Percentiles rank a stretch among this genome's conserved stretches.
Evolutionary conservation across 2,888 invertebrate genomes (phyloP).

Genomic region (Phyto melanocephala): DNA sequence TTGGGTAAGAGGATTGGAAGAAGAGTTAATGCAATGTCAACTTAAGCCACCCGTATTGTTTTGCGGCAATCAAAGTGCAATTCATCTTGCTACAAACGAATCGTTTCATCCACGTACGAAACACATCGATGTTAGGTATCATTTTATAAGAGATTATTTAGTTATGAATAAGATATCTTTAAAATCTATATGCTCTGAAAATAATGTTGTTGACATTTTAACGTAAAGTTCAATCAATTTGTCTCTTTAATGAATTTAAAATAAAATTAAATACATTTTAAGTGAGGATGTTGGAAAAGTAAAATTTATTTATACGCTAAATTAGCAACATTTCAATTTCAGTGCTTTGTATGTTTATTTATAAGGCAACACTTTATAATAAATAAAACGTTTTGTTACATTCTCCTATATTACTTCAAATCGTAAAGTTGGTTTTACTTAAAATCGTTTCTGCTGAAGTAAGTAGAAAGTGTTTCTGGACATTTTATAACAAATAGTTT

Average conservation of each 20-base stretch:
- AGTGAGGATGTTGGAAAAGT: constrained; percentile 25
- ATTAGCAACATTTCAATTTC: too few species aligned
- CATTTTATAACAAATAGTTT: too few species aligned
- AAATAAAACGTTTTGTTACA: too few species aligned
- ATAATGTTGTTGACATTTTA: constrained; percentile 19
- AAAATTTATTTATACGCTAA: too few species aligned
- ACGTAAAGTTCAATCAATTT: neutral
- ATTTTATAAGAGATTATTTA: neutral
- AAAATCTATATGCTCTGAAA: neutral
- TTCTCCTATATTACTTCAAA: too few species aligned
- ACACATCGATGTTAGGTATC: too few species aligned
- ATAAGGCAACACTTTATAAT: too few species aligned
- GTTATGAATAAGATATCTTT: constrained; percentile 1
- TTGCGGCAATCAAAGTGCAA: constrained; percentile 27
- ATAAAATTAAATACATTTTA: constrained; percentile 7
- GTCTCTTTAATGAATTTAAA: neutral
- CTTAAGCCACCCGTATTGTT: neutral
- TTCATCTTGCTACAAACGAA: constrained; percentile 23
- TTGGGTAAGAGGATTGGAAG: constrained; percentile 2
- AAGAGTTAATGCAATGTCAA: neutral
- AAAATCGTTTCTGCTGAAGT: too few species aligned
- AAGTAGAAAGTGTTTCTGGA: too few species aligned
- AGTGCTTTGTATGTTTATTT: too few species aligned
- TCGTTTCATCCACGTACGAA: neutral
- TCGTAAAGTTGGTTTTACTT: too few species aligned